Evolutionary conservation across 2,113 vertebrate species (phyloP), one percentile per base, ranked within the genome.

Genomic region (Stegostoma tigrinum): DNA sequence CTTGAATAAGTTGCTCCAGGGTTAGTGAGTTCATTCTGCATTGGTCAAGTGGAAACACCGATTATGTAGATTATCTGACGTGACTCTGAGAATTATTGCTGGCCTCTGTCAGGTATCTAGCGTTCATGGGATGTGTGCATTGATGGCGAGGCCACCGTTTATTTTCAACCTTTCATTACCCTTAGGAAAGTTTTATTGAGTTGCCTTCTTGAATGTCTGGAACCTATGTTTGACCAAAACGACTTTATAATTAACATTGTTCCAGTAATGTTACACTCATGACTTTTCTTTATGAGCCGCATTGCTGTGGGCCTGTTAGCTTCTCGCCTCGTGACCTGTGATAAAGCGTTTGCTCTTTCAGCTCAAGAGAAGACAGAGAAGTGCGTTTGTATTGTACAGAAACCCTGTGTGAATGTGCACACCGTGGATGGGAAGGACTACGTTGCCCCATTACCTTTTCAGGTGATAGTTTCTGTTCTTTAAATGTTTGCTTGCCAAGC

Each of bases 351-450:
- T 2, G 30, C 4, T 4, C 67, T 2, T 97, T 42, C 96, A 98
- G 97, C 95, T 91, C 97, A 97, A 23, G 97, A 98, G 27, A 96
- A 97, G 24, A 75, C 97, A 95, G 98, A 98, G 96, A 97, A 98
- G 87, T 97, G 98, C 5, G 98, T 99, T 96, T 99, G 99, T 96
- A 99, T 99, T 70, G 97, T 99, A 96, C 99, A 99, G 96, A 98
- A 98, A 96, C 98, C 98, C 4, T 99, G 98, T 96, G 97, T 99
- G 96, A 99, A 99, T 14, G 98, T 99, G 96, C 99, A 99, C 97
- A 99, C 98, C 95, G 96, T 98, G 96, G 98, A 98, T 10, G 99
- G 99, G 45, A 99, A 99, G 96, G 99, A 99, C 97, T 99, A 99
- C 96, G 98, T 99, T 75, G 98, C 98, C 96, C 98, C 99, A 27